Base-by-base conservation (phyloP, 2,797 vertebrate genomes). In the Smutsia temminckii region DNA sequence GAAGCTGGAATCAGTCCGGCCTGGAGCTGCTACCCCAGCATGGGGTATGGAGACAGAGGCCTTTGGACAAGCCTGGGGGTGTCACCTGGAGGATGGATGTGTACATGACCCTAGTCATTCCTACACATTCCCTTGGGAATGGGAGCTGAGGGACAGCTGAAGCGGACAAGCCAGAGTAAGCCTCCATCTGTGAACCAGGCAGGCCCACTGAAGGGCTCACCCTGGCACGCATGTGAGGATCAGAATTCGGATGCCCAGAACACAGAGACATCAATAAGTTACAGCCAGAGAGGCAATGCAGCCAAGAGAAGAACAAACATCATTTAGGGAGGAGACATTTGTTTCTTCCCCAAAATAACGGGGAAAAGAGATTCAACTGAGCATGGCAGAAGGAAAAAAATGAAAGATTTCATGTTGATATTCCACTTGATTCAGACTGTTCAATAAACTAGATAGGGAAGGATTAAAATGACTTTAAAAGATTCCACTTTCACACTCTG, bases 401-500 rank as follows among this genome's bases (percentile, higher is more conserved):
- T 1, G 59, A 85, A n/a, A 2, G n/a, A 29, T 63, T 91, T 69
- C 72, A 11, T 17, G 34, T 51, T n/a, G 81, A 14, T 64, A 42
- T 2, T 51, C 8, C 17, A 5, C 75, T 53, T 55, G 61, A 40
- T 87, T 84, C n/a, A 59, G 53, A 40, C 57, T n/a, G 11, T 53
- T 87, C 64, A 29, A 29, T 25, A 63, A 71, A 72, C 25, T 57
- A 42, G 1, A 32, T 55, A 61, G 74, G 64, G 27, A 51, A 66
- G 37, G 64, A 68, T 59, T 83, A 55, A 75, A 85, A 51, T 42
- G 40, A 53, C 46, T 42, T 71, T 29, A 32, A 79, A 84, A 93
- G 55, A 78, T 51, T 46, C 89, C 63, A 85, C 55, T 90, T 87
- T 87, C 29, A 37, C 69, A 74, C 20, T 21, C 34, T 63, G 42